Evolutionary conservation across 2,888 invertebrate genomes (phyloP), one percentile per base, ranked within the genome.

Genomic region (Pseudanteris insignis): DNA sequence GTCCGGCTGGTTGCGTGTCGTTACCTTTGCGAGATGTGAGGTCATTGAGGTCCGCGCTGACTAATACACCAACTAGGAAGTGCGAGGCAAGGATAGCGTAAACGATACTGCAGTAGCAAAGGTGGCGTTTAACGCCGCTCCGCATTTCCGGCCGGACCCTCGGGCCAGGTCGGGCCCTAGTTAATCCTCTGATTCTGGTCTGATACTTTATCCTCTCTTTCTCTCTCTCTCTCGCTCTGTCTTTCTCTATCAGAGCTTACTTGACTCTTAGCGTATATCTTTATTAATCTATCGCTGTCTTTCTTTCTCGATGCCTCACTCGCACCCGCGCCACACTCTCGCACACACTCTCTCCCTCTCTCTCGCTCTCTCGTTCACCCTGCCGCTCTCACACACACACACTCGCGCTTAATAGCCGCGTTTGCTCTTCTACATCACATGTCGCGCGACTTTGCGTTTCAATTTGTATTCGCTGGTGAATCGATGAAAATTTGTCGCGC

Each of bases 31-130:
- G 41, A 8, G 72, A 70, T 41, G 73, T 71, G 32, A 67, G 46
- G 33, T 77, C 73, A 40, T 69, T 73, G 44, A 72, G 65, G 66
- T 77, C 76, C 65, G 78, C 72, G 51, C 67, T 66, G 51, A 73
- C 78, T 59, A 70, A 66, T 58, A 61, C 74, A 68, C 65, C 58
- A 63, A 67, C 36, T 63, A 70, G 68, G 43, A 72, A 53, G 50
- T 74, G 46, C 37, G 69, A 67, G 65, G 58, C 63, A 60, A 53
- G 41, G 64, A 55, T 9, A 18, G 37, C 21, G 55, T 43, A 48
- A 54, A 50, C 36, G 69, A 48, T 11, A 32, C 30, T 38, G 53
- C 36, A 29, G 29, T 28, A 43, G 24, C 43, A 14, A 13, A 24
- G n/a, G 18, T 13, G 37, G 13, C 48, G 32, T 32, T 34, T 12